Base-by-base conservation (phyloP, 1,140 invertebrate species). In the Lutraria rhynchaena region DNA sequence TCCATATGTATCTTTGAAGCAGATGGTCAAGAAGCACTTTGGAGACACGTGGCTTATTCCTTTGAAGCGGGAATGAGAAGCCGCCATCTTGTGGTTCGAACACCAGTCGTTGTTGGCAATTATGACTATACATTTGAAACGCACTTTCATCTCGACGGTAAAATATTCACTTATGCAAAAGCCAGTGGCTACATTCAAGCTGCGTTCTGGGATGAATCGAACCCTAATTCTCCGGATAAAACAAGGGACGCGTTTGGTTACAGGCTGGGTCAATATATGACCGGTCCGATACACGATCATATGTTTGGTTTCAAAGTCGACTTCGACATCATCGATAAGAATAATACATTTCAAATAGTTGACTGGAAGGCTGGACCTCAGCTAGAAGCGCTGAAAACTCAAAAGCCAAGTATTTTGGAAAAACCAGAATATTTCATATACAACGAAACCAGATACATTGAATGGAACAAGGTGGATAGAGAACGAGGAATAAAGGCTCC, bases 251-350 rank as follows among this genome's bases (percentile, higher is more conserved):
- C 76, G 1, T 90, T 86, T 67, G 88, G 88, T 0, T 87, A 85
- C 53, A 49, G 76, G 53, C 22, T 89, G 27, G 53, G 60, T 7
- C 70, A 84, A 1, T 67, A 82, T 29, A 55, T 69, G 31, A 58
- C 74, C 1, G 89, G 82, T 11, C 86, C 83, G 31, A 65, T 90
- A 13, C 89, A 90, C 69, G 82, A 88, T 27, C 89, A 90, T 76
- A 74, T 87, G 35, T 86, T 89, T 53, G 77, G 87, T 49, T 90
- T 88, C 69, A 89, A 89, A 49, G 87, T 83, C 0, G 87, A 89
- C 75, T 29, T 89, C 4, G 89, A 89, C 73, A 80, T 89, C 19
- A 53, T 74, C 24, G 87, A 86, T 13, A 65, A 63, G 7, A 74
- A 53, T 13, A 89, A 89, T 70, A 69, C 85, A n/a, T 88, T 87